phyloP scores from a whole-genome alignment of 2,113 vertebrate genomes.

The Aramus guarauna region DNA sequence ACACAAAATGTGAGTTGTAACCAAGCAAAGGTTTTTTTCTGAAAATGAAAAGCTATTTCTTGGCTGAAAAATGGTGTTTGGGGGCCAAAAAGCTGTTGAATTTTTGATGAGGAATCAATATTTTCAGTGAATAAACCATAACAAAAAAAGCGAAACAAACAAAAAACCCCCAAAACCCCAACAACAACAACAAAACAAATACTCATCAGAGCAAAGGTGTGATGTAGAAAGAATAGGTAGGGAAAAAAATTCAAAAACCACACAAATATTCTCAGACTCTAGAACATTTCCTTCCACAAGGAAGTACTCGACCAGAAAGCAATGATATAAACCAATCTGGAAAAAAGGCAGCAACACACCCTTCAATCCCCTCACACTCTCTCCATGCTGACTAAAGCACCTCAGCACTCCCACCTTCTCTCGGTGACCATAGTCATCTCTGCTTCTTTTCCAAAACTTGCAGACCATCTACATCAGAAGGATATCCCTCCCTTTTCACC shows the following conservation, averaged over 20 bases:
- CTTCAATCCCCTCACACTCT: neutral
- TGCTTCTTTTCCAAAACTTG: neutral
- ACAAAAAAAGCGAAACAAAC: neutral
- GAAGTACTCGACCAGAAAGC: neutral
- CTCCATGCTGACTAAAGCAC: too few relatives aligned
- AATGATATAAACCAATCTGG: neutral
- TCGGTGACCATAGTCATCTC: neutral
- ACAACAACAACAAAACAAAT: neutral
- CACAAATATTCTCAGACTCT: neutral
- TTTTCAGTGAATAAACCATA: neutral
- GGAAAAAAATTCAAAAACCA: accelerated
- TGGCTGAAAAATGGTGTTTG: neutral
- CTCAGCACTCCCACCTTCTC: neutral
- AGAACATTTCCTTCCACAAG: neutral
- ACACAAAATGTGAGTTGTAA: neutral
- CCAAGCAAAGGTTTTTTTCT: neutral
- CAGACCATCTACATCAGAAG: neutral
- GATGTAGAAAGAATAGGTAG: neutral
- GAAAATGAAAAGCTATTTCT: neutral
- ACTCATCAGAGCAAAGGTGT: neutral
- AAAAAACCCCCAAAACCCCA: neutral
- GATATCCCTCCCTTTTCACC: neutral
- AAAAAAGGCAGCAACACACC: neutral
- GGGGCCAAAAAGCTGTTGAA: neutral
- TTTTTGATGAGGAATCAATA: neutral